These are phyloP conservation scores for Apamea anceps DNA, from an alignment of 2,888 invertebrate genomes.

Conservation along the genomic window DNA sequence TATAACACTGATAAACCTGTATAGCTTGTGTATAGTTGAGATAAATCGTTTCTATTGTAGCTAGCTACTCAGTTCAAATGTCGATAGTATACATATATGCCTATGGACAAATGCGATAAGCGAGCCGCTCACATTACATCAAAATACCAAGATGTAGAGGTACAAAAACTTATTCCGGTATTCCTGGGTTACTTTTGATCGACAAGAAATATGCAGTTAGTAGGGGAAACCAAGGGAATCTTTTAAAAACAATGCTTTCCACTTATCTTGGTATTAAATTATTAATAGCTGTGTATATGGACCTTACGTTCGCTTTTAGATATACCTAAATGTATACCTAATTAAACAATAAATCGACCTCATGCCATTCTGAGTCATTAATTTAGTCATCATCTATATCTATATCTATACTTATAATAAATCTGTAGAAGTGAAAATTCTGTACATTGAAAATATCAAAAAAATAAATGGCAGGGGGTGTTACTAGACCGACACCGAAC, in stretches of 20 bases:
- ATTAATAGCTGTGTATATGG: too few relatives aligned
- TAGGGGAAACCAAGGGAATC: not conserved
- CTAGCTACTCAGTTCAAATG: not conserved
- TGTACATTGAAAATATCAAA: too few relatives aligned
- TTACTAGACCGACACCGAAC: too few relatives aligned
- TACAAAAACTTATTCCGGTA: not conserved
- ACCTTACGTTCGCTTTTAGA: not conserved
- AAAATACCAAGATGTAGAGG: not conserved
- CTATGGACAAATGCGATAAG: not conserved
- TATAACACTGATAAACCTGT: not conserved
- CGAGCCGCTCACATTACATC: not conserved
- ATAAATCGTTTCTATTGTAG: not conserved
- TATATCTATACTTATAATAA: too few relatives aligned
- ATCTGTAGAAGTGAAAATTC: too few relatives aligned
- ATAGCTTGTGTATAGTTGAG: not conserved
- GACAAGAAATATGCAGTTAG: not conserved
- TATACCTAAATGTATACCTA: not conserved
- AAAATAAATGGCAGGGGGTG: too few relatives aligned
- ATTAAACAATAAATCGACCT: not conserved
- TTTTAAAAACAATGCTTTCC: not conserved
- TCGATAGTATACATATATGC: not conserved
- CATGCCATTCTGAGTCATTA: not conserved
- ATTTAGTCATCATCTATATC: not conserved
- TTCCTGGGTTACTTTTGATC: not conserved
- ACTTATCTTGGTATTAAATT: too few relatives aligned